These are phyloP conservation scores for Bucorvus abyssinicus DNA, from an alignment of 2,797 vertebrate genomes.

Conservation along the genomic window DNA sequence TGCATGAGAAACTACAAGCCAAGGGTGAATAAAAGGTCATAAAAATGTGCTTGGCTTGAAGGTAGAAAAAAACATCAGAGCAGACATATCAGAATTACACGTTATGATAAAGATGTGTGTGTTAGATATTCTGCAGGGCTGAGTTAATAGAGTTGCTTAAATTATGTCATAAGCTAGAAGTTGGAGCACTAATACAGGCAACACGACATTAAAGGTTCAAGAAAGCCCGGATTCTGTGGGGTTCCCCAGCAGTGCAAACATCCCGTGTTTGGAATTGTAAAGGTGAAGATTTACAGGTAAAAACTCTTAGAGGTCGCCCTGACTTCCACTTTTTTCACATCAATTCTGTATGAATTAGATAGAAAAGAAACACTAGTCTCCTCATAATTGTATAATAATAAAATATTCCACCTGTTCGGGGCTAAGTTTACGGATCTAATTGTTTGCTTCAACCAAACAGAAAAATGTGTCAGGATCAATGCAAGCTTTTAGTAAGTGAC, in stretches of 20 bases:
- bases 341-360: background rate
- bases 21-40: conserved; percentile 33
- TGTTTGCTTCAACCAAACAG: background rate
- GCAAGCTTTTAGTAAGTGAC: background rate
- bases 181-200: background rate
- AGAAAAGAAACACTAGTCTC: background rate
- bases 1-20: conserved; percentile 35
- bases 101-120: background rate
- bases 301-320: background rate
- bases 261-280: background rate
- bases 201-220: background rate
- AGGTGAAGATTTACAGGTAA: background rate
- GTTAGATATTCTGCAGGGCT: background rate
- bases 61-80: background rate
- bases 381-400: background rate
- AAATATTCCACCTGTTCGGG: background rate
- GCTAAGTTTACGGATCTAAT: background rate
- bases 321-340: background rate
- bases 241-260: background rate
- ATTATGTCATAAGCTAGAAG: background rate
- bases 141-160: background rate
- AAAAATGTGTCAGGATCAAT: background rate
- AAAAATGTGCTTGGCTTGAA: conserved; percentile 12
- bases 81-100: background rate
- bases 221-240: background rate